These are phyloP conservation scores for Hexactinellida sp. DNA, from an alignment of 37 sponge, comb jelly and placozoan genomes.

Conservation along the genomic window DNA sequence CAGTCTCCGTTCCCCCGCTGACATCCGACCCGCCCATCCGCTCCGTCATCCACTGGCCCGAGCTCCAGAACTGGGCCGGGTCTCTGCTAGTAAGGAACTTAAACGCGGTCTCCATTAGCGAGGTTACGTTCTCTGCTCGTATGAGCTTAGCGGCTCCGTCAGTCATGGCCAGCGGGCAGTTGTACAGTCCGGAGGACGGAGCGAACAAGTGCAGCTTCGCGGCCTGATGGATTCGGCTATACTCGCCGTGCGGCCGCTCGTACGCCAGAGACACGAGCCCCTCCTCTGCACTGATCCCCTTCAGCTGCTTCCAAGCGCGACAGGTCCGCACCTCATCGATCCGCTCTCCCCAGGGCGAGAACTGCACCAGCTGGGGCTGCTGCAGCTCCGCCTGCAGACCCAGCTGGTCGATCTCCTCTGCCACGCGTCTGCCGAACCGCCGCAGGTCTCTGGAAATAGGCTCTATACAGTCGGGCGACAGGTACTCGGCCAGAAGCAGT, in stretches of 20 bases:
- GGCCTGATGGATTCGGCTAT: constrained; percentile 58
- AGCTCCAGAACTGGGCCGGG: constrained; percentile 80
- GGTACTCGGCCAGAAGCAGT: constrained; percentile 16
- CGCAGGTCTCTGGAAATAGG: constrained; percentile 42
- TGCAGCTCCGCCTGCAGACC: constrained; percentile 60
- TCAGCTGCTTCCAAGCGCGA: constrained; percentile 60
- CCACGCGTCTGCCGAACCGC: constrained; percentile 45
- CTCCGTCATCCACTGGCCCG: constrained; percentile 99
- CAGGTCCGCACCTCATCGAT: constrained; percentile 58
- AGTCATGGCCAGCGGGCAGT: constrained; percentile 98
- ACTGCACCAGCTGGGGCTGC: constrained; percentile 43
- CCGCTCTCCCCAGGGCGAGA: constrained; percentile 66
- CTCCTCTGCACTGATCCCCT: constrained; percentile 67
- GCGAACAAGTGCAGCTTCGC: constrained; percentile 64
- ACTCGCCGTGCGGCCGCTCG: constrained; percentile 41
- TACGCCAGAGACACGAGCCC: constrained; percentile 70
- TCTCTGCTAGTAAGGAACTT: constrained; percentile 37
- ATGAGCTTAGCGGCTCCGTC: constrained; percentile 87
- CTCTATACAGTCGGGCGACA: background rate
- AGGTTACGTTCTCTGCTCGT: constrained; percentile 22
- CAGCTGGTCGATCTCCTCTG: constrained; percentile 44
- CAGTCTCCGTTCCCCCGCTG: constrained; percentile 63
- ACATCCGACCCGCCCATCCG: constrained; percentile 89
- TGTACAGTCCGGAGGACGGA: constrained; percentile 81
- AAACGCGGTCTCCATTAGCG: constrained; percentile 18